phyloP scores from a whole-genome alignment of 2,113 vertebrate genomes.

The Cinclus mexicanus region DNA sequence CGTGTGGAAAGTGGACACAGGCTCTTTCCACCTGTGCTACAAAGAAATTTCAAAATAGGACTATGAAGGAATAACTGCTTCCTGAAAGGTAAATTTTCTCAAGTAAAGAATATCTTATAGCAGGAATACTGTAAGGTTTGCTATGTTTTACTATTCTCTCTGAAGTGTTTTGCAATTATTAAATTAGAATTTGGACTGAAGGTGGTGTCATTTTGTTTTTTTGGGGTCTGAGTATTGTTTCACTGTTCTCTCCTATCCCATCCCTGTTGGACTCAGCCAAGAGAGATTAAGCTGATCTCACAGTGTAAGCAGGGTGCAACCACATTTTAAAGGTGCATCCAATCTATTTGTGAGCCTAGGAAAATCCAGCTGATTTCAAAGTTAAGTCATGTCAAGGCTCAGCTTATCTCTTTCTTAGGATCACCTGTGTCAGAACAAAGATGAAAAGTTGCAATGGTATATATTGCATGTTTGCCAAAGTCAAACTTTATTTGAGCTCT shows the following conservation, averaged over 20 bases:
- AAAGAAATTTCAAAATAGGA: background rate
- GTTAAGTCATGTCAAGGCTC: background rate
- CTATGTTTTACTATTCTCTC: background rate
- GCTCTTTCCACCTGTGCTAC: background rate
- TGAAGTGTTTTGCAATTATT: background rate
- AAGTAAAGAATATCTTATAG: background rate
- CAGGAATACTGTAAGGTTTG: background rate
- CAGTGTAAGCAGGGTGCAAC: background rate
- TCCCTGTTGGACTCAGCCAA: background rate
- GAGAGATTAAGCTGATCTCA: background rate
- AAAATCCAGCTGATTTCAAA: background rate
- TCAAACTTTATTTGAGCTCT: background rate
- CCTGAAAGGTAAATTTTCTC: background rate
- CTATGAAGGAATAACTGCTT: background rate
- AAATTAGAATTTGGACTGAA: background rate
- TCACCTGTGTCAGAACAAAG: background rate
- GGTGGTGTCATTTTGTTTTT: background rate
- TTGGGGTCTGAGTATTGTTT: background rate
- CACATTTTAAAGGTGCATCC: background rate
- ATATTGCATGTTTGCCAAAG: background rate
- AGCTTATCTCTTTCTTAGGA: background rate
- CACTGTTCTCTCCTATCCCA: background rate
- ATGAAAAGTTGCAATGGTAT: background rate
- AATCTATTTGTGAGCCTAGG: background rate
- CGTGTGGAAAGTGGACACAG: background rate